Base-by-base conservation (phyloP, 1,140 invertebrate species). In the Lepidurus apus region DNA sequence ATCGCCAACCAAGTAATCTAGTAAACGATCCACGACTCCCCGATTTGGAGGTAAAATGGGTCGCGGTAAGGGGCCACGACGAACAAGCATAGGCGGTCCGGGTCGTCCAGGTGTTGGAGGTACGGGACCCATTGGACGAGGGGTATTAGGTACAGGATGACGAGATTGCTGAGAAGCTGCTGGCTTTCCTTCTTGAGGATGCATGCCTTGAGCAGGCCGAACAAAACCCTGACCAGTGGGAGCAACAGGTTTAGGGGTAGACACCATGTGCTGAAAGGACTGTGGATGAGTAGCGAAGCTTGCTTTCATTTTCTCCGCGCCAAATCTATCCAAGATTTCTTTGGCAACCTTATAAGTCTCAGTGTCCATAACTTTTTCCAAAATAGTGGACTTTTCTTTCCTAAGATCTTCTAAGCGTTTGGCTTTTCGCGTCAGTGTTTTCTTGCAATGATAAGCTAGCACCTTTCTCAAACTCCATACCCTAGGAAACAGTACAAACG, bases 281-380 rank as follows among this genome's bases (percentile, higher is more conserved):
- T 21, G 53, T 65, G 53, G 53, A 21, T 13, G 53, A 17, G 53
- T 65, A 13, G 21, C 34, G 34, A 34, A 34, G 34, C 34, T 13
- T 17, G 53, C 53, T 65, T 79, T 79, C 13, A 91, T 83, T 82
- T 90, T 87, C 80, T 91, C 89, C 45, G 90, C 90, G 77, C 91
- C 94, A 88, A 92, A 97, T 84, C 93, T 95, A 83, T 96, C 91
- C 76, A 98, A 86, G 82, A 98, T 94, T 85, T 95, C 91, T 86
- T 93, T 95, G 1, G 95, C 95, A 82, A 96, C 94, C 87, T 98
- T 98, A 85, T 98, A 99, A 1, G 95, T 98, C 87, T 98, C 97
- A 74, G 91, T 98, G 84, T 98, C 96, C 90, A 95, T 98, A 44
- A 99, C 96, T 85, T 96, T 92, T 83, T 98, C 95, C 73, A 99